phyloP scores from a whole-genome alignment of 2,113 vertebrate species.

The Sander lucioperca region DNA sequence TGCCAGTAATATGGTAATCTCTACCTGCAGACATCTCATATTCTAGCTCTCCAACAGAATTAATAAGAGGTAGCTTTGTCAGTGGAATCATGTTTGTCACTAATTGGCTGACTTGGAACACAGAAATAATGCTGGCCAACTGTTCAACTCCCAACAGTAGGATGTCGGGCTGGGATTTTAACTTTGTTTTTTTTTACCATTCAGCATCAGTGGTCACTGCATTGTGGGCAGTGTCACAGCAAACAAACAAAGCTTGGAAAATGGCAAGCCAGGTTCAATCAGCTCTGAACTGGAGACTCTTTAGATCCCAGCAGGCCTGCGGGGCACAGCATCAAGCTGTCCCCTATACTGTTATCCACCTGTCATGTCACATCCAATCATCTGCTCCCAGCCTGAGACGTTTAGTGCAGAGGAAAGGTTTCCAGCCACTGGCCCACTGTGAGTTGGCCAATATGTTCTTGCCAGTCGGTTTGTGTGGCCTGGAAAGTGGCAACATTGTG shows the following conservation, averaged over 20 bases:
- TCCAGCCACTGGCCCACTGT: constrained; percentile 36
- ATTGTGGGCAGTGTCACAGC: constrained; percentile 25
- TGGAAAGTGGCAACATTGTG: constrained; percentile 13
- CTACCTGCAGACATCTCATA: constrained; percentile 16
- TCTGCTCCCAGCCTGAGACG: constrained; percentile 34
- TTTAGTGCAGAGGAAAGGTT: constrained; percentile 20
- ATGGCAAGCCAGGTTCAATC: constrained; percentile 46
- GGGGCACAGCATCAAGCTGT: constrained; percentile 43
- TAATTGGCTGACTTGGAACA: constrained; percentile 63
- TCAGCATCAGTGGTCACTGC: constrained; percentile 15
- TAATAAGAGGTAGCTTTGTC: constrained; percentile 32
- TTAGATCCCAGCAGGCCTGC: constrained; percentile 60
- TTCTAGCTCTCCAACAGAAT: constrained; percentile 33
- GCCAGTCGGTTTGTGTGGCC: constrained; percentile 17
- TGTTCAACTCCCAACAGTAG: constrained; percentile 46
- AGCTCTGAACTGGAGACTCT: constrained; percentile 39
- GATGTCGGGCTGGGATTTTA: constrained; percentile 17
- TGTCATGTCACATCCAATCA: constrained; percentile 50
- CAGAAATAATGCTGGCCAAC: constrained; percentile 45
- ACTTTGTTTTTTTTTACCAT: background rate
- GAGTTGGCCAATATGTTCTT: constrained; percentile 15
- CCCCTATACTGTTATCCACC: constrained; percentile 38
- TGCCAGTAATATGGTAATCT: constrained; percentile 28
- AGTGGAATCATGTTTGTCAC: constrained; percentile 53
- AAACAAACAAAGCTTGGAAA: constrained; percentile 34